Base-by-base conservation (phyloP, 2,113 vertebrate species). In the Cairina moschata region DNA sequence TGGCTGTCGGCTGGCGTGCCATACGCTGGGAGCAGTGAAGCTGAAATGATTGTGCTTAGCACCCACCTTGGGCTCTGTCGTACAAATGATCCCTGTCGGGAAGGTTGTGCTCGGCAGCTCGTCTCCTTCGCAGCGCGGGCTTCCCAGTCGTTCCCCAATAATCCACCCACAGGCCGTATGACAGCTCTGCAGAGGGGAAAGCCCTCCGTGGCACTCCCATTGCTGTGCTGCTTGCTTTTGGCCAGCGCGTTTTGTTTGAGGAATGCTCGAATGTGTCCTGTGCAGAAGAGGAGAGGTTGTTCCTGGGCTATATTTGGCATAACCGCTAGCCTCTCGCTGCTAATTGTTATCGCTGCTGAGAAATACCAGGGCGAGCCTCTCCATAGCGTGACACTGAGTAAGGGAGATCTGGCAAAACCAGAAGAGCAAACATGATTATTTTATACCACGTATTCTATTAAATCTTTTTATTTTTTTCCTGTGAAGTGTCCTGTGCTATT, bases 401-500 rank as follows among this genome's bases (percentile, higher is more conserved):
- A 83, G 56, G 54, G 48, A 94, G 60, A 82, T 69, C 23, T 94
- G 66, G 62, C 88, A 93, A 91, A 92, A 50, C 50, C 71, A 55
- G 74, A 66, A 79, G 52, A 91, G 71, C 75, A 91, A 83, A 89
- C 9, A 75, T 38, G 50, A 75, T 87, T 38, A 75, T 93, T 89
- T 89, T 87, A 73, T 87, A 66, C 66, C 44, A 48, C 17, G 6
- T 76, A 54, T 90, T 79, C 74, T 76, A 46, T 79, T 95, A 56
- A 8, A 59, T 34, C 21, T 55, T 55, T 73, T 62, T 62, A 48
- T 21, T 34, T 56, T 16, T 3, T 10, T 79, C 83, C 75, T 79
- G 74, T 5, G 3, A 94, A 82, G 44, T 92, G 67, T 76, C 83
- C 92, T 89, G 50, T 91, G 83, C 36, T 94, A 66, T 77, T 92